These are phyloP conservation scores for Pedicia rivosa DNA, from an alignment of 2,888 invertebrate genomes.

Conservation along the genomic window DNA sequence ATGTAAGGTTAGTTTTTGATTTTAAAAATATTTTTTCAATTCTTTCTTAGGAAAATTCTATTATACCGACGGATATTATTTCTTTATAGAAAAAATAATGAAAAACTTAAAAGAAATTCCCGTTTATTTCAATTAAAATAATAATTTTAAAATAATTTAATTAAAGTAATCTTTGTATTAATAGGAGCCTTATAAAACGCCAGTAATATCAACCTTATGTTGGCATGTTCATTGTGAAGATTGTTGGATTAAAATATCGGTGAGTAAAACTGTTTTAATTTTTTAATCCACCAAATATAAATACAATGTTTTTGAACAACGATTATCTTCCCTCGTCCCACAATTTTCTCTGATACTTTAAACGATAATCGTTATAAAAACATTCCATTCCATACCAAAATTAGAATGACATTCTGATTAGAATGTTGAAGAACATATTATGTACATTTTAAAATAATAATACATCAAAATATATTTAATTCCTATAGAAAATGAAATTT, in stretches of 20 bases:
- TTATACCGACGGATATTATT: too few species aligned
- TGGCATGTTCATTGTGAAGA: slow-evolving; percentile 53
- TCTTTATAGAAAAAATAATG: not conserved
- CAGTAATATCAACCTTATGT: slow-evolving; percentile 48
- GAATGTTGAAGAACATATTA: too few species aligned
- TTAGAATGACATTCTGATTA: too few species aligned
- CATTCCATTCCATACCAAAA: too few species aligned
- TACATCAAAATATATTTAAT: not conserved
- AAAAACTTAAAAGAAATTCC: too few species aligned
- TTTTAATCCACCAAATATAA: not conserved
- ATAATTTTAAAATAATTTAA: too few species aligned
- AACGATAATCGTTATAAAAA: not conserved
- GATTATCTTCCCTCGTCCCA: too few species aligned
- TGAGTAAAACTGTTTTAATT: slow-evolving; percentile 15
- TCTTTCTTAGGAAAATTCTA: too few species aligned
- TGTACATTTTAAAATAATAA: too few species aligned
- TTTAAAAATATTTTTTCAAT: not conserved
- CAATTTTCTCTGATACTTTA: too few species aligned
- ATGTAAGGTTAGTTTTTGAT: slow-evolving; percentile 43
- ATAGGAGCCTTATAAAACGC: slow-evolving; percentile 44
- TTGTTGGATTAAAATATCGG: slow-evolving; percentile 14
- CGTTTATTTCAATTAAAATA: not conserved
- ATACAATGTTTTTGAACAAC: too few species aligned
- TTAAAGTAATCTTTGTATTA: too few species aligned
- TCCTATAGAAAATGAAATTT: not conserved